Percentiles rank a stretch among this genome's conserved stretches.
Conservation (phyloP, 2,888 invertebrate genomes). For the Strigamia transsilvanica region DNA sequence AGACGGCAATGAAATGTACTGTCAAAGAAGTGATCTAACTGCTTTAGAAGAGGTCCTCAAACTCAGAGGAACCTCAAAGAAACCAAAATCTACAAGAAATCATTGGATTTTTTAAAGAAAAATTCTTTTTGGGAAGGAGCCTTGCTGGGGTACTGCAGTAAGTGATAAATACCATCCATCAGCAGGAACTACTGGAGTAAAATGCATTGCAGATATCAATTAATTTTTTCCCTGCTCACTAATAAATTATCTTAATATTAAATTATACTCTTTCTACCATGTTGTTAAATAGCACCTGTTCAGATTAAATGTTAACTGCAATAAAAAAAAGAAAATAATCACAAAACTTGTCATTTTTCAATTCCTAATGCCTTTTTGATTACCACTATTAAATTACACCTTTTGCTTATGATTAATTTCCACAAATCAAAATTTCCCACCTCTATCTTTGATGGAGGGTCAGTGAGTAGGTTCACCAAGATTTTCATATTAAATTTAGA, state of each 20-base stretch:
- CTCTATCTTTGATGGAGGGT: constrained; percentile 1
- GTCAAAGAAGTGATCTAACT: too few species aligned
- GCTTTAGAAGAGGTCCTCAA: too few species aligned
- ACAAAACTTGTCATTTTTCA: neutral
- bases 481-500: neutral
- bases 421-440: constrained; percentile 29
- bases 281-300: constrained; percentile 17
- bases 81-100: too few species aligned
- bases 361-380: constrained; percentile 34
- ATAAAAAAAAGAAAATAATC: neutral
- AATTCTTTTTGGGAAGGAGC: too few species aligned
- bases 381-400: constrained; percentile 33
- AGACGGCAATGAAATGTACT: too few species aligned
- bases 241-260: neutral
- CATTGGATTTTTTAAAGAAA: too few species aligned
- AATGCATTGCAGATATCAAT: too few species aligned
- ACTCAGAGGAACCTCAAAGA: too few species aligned
- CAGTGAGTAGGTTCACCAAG: neutral
- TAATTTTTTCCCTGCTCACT: too few species aligned
- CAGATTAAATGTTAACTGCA: neutral
- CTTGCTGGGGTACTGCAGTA: too few species aligned
- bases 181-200: too few species aligned
- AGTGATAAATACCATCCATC: too few species aligned
- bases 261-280: neutral
- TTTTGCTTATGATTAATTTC: constrained; percentile 27